Evolutionary conservation across 2,888 invertebrate genomes (phyloP), one percentile per base, ranked within the genome.

Genomic region (Diploptera punctata): DNA sequence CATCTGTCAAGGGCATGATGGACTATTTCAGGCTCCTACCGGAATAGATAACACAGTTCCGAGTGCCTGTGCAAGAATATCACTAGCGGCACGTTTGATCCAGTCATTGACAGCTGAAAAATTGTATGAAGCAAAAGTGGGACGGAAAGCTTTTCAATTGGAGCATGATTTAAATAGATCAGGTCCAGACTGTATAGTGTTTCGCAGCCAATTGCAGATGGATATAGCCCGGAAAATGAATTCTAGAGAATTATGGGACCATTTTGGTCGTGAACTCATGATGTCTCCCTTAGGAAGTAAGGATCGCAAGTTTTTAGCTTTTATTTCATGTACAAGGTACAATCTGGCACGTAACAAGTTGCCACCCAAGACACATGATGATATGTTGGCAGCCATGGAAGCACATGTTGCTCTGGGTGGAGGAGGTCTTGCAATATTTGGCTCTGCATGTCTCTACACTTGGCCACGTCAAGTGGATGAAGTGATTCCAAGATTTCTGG

Each of bases 351-450:
- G 9, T 3, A n/a, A 26, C 10, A 91, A 91, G 4, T 73, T 76
- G 31, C 84, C 87, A 2, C 87, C 88, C 65, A 87, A 87, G 75
- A 88, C 89, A 0, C 91, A 93, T 80, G 89, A 90, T 67, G 91
- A 91, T 80, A 89, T 91, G 33, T 84, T 90, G 77, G 86, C 87
- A 1, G 85, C 91, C 76, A 90, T 93, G 7, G 89, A 91, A 80
- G 95, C 91, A 0, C 93, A 96, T 82, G 93, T 93, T n/a, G 97
- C 97, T 0, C 85, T 97, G 72, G 97, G 97, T 47, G 93, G 94
- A 18, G 97, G 97, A 29, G 97, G 97, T 0, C 84, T 98, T 73
- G 98, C 97, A 7, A 83, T 98, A 16, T 94, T 97, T 81, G 96
- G 97, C 7, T 93, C 94, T 0, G 96, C 92, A 0, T 95, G 93